A percentile compares a stretch with the other conserved stretches of the same genome.
Evolutionary conservation across 2,113 vertebrate species (phyloP).

Genomic region (Macroglossus sobrinus): DNA sequence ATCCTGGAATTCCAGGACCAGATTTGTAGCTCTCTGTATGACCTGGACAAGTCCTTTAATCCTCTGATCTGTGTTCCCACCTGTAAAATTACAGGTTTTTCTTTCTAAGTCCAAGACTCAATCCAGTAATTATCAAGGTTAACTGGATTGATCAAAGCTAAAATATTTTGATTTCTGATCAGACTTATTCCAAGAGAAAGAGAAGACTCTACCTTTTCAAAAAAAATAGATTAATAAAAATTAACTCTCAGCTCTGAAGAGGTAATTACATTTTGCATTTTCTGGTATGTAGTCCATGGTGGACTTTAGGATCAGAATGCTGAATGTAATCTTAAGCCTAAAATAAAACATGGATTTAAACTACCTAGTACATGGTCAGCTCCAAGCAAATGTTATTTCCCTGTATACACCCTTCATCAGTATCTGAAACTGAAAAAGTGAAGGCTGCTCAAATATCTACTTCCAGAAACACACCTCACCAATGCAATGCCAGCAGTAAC

Average conservation of each 20-base stretch:
- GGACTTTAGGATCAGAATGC: not conserved
- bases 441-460: not conserved
- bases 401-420: not conserved
- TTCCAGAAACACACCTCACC: not conserved
- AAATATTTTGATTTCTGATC: not conserved
- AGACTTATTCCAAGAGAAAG: not conserved
- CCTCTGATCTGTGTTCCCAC: not conserved
- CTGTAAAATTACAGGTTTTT: not conserved
- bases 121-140: not conserved
- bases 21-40: not conserved
- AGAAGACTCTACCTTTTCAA: not conserved
- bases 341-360: not conserved
- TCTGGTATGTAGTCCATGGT: not conserved
- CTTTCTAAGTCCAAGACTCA: not conserved
- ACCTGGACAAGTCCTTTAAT: not conserved
- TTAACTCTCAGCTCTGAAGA: not conserved
- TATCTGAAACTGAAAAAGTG: not conserved
- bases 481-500: not conserved
- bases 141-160: not conserved
- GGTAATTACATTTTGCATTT: not conserved
- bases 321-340: not conserved
- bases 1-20: no score
- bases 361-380: not conserved
- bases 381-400: not conserved
- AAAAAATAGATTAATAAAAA: not conserved